Base-by-base conservation (phyloP, 1,140 invertebrate genomes). In the Heterodera schachtii region DNA sequence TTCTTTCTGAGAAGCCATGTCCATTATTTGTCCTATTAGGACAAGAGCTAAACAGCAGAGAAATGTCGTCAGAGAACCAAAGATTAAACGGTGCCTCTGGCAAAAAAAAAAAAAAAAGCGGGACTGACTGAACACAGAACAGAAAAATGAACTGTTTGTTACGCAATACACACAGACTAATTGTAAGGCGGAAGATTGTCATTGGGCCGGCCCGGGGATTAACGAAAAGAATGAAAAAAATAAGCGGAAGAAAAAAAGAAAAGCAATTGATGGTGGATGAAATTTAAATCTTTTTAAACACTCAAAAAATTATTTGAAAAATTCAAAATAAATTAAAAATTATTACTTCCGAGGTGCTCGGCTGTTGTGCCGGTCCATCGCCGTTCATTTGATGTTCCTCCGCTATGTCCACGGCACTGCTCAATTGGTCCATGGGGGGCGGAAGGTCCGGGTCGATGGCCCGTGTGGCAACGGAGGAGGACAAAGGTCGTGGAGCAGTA, bases 371-470 rank as follows among this genome's bases (percentile, higher is more conserved):
- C 57, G 19, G 19, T 64, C 16, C 57, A 4, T 1, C 57, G 57
- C 57, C 57, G 78, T 79, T 49, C 60, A 67, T 31, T 19, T 31
- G 31, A 31, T 31, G 31, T 31, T 43, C 78, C 21, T 21, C 78
- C 9, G 67, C 7, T 71, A 73, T 71, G 60, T 19, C 31, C 13
- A 64, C 41, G 7, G 78, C 47, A 41, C 49, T 71, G 67, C 73
- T 71, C 31, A 79, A 67, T 49, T 79, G 60, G 19, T 41, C 79
- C 78, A 79, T 79, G 3, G 78, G 78, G 21, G 78, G 78, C 41
- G 78, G 78, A 44, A 79, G 69, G 67, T 79, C 78, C 67, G 44
- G 49, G 19, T 71, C 69, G 19, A 3, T 71, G 19, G 41, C 19
- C 41, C 69, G 8, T 71, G 41, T 43, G 69, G 21, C 41, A 11